Base-by-base conservation (phyloP, 2,797 vertebrate species). In the Cygnus olor region DNA sequence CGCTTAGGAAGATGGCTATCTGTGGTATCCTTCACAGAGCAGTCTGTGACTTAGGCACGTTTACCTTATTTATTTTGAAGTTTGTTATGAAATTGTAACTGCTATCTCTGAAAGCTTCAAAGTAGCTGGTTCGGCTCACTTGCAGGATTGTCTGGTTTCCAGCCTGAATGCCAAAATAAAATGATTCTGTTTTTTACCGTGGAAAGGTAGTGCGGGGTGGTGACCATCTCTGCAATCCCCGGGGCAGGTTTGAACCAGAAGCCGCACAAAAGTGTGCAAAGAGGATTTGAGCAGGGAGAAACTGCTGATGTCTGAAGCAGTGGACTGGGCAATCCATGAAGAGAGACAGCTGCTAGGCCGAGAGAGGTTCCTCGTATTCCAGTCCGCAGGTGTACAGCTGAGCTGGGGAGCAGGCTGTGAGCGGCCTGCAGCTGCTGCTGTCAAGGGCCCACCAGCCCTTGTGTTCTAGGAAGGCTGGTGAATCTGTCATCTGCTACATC, bases 341-440 rank as follows among this genome's bases (percentile, higher is more conserved):
- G 36, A 18, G 90, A 79, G 94, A 14, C 96, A 97, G 97, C 97
- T 97, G 96, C 87, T 80, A 65, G 86, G 72, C 87, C 85, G 66
- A 56, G 89, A 94, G 94, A 92, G 92, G 80, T 60, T 73, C 90
- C 88, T 63, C 36, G 27, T 94, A 36, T 93, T 84, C 82, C 38
- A 4, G 11, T 45, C 54, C 30, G 80, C n/a, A n/a, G n/a, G n/a
- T n/a, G n/a, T n/a, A 91, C 97, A 97, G 97, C 96, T 96, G 97
- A 88, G 93, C 79, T 44, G 74, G 68, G 95, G 91, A 85, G 94
- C 93, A 58, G 87, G 82, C 91, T 49, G 78, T 1, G 69, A 74
- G 74, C 5, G 15, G 89, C 90, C 86, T 65, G 94, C 94, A 95
- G 96, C 95, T 96, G 96, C 91, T 88, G 83, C 95, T 92, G 80